Conservation (phyloP, 2,888 invertebrate species). For the Tetragonisca angustula region DNA sequence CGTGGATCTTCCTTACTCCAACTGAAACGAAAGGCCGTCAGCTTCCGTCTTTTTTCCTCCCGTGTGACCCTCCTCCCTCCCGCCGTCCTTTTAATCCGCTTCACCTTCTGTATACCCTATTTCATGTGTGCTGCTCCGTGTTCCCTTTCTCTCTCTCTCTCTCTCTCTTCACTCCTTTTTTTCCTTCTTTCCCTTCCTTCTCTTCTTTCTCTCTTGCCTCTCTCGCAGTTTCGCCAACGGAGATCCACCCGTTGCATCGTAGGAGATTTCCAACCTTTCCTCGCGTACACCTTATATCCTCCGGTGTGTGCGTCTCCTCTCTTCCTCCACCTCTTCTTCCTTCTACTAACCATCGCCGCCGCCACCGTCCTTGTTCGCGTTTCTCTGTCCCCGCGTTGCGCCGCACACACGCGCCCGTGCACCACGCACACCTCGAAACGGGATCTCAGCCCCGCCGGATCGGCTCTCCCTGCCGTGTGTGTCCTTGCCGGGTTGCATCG, state of each 20-base stretch:
- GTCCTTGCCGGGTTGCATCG: slow-evolving; percentile 46
- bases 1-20: slow-evolving; percentile 10
- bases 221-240: slow-evolving; percentile 30
- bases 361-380: slow-evolving; percentile 19
- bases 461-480: slow-evolving; percentile 10
- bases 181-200: background rate
- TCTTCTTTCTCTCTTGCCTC: too few species aligned
- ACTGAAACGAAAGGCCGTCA: background rate
- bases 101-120: slow-evolving; percentile 31
- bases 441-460: slow-evolving; percentile 4
- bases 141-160: background rate
- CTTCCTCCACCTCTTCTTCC: background rate
- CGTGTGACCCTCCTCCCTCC: slow-evolving; percentile 18
- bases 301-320: background rate
- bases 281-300: background rate
- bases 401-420: background rate
- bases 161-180: background rate
- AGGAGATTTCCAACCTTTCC: slow-evolving; percentile 20
- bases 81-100: slow-evolving; percentile 30
- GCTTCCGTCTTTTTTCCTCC: slow-evolving; percentile 20
- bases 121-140: slow-evolving; percentile 16
- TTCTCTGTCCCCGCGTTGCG: slow-evolving; percentile 20
- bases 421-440: background rate
- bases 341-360: background rate
- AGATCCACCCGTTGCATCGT: slow-evolving; percentile 19